Conservation (phyloP, 92 coral and sea anemone genomes). For the Umimayanthus chanpuru region DNA sequence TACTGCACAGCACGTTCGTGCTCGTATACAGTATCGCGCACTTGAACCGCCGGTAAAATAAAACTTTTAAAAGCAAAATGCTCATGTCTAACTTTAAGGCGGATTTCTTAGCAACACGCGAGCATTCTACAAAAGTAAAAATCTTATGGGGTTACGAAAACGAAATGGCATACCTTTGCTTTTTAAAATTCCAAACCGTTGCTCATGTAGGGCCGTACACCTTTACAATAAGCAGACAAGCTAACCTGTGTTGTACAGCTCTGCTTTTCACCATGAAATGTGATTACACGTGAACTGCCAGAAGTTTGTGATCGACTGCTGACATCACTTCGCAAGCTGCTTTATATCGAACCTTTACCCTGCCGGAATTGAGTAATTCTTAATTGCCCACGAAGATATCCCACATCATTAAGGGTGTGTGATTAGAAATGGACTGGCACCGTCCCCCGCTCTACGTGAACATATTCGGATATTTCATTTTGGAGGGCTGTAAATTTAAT, state of each 20-base stretch:
- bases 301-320: slow-evolving; percentile 20
- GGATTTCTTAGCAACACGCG: too few species aligned
- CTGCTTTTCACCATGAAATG: slow-evolving; percentile 28
- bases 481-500: slow-evolving; percentile 25
- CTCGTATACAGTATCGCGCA: neutral
- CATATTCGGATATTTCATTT: slow-evolving; percentile 15
- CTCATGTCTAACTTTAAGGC: too few species aligned
- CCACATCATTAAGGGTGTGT: slow-evolving; percentile 33
- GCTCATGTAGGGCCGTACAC: neutral
- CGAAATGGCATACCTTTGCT: neutral
- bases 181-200: too few species aligned
- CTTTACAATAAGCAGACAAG: neutral
- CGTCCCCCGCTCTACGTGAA: neutral
- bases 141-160: too few species aligned
- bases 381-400: slow-evolving; percentile 29
- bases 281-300: slow-evolving; percentile 20
- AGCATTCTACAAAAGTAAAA: too few species aligned
- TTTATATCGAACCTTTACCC: slow-evolving; percentile 22
- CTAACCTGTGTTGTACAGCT: neutral
- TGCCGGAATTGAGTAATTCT: slow-evolving; percentile 39
- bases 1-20: slow-evolving; percentile 37
- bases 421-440: neutral
- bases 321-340: slow-evolving; percentile 29
- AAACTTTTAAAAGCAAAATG: too few species aligned
- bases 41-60: neutral